Evolutionary conservation across 2,888 invertebrate species (phyloP).

Genomic region (Nomada lathburiana): DNA sequence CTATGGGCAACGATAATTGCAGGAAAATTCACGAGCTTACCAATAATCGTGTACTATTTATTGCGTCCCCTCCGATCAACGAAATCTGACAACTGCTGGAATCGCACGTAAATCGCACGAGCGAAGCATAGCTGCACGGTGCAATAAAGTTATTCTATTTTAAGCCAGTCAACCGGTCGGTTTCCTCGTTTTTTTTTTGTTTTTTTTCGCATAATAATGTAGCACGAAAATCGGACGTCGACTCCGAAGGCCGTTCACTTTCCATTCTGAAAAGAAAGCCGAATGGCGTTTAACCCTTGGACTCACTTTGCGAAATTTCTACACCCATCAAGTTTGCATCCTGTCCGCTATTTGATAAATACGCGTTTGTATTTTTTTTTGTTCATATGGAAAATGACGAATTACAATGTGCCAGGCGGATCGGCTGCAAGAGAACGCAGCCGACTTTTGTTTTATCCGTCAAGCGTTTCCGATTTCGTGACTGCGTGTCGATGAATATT

Average conservation of each 20-base stretch:
- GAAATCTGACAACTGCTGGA: background rate
- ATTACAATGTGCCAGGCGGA: background rate
- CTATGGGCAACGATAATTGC: background rate
- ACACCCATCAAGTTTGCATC: background rate
- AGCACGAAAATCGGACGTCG: slow-evolving; percentile 17
- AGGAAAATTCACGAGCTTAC: background rate
- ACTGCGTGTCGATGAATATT: slow-evolving; percentile 13
- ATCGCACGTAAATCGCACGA: background rate
- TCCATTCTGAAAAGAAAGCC: slow-evolving; percentile 73
- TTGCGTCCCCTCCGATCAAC: background rate
- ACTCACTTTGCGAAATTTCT: slow-evolving; percentile 43
- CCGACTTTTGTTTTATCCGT: background rate
- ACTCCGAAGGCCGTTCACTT: slow-evolving; percentile 70
- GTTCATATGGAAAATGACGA: background rate
- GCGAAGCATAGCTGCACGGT: background rate
- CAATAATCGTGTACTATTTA: background rate
- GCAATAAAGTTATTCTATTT: background rate
- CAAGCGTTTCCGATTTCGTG: slow-evolving; percentile 10
- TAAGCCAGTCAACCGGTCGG: slow-evolving; percentile 14
- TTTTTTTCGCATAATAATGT: slow-evolving; percentile 30
- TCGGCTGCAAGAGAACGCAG: background rate
- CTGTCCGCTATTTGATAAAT: slow-evolving; percentile 3
- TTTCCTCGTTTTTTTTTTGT: slow-evolving; percentile 17
- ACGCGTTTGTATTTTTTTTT: background rate
- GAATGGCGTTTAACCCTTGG: slow-evolving; percentile 62